Evolutionary conservation across 2,113 vertebrate genomes (phyloP).

Genomic region (Piaya cayana): DNA sequence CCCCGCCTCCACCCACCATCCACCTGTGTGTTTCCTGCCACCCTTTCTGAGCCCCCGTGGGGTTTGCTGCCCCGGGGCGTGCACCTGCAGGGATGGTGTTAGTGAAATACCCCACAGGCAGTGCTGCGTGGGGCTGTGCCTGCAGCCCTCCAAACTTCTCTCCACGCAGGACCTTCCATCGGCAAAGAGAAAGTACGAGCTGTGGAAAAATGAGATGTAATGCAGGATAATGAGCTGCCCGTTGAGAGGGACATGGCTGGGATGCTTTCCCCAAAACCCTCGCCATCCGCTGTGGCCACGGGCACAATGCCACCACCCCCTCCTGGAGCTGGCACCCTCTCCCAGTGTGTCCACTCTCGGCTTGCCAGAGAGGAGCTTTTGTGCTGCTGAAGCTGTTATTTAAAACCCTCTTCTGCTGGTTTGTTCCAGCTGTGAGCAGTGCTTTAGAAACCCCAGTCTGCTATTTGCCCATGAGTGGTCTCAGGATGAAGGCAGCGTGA

Average conservation of each 20-base stretch:
- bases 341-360: neutral
- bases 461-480: neutral
- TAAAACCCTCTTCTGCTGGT: neutral
- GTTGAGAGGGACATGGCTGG: neutral
- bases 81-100: neutral
- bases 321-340: neutral
- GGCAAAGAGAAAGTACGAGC: neutral
- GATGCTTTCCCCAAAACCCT: neutral
- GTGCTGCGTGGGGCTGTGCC: neutral
- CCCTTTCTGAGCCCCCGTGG: neutral
- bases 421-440: neutral
- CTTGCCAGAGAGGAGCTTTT: neutral
- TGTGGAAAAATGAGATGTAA: rapidly evolving
- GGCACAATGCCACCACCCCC: neutral
- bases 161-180: rapidly evolving
- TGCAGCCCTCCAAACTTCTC: neutral
- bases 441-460: neutral
- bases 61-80: rapidly evolving
- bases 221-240: neutral
- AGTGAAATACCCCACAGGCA: rapidly evolving
- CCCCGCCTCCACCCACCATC: neutral
- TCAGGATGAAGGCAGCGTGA: neutral
- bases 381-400: neutral
- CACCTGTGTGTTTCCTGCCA: neutral
- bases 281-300: rapidly evolving